Conservation (phyloP, 2,888 invertebrate species). For the Hyppa rectilinea region DNA sequence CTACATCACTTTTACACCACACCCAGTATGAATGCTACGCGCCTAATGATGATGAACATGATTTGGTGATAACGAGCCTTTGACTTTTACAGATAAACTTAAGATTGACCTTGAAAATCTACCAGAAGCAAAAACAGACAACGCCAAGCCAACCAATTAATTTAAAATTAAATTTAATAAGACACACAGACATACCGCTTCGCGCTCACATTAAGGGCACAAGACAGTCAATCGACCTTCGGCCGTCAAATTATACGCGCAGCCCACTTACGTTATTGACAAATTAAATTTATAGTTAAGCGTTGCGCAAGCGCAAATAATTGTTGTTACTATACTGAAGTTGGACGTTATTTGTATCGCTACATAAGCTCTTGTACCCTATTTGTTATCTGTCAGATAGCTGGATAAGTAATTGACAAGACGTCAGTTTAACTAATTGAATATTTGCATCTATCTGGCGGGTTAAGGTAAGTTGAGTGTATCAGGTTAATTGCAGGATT, state of each 20-base stretch:
- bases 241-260: slow-evolving; percentile 68
- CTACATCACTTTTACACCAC: background rate
- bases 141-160: slow-evolving; percentile 30
- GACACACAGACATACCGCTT: slow-evolving; percentile 39
- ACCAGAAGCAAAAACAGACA: slow-evolving; percentile 27
- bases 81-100: slow-evolving; percentile 9
- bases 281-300: slow-evolving; percentile 71
- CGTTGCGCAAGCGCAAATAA: slow-evolving; percentile 58
- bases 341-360: slow-evolving; percentile 52
- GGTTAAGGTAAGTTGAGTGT: slow-evolving; percentile 29
- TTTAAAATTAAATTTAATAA: slow-evolving; percentile 36
- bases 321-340: slow-evolving; percentile 56
- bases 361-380: slow-evolving; percentile 58
- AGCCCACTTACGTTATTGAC: slow-evolving; percentile 72
- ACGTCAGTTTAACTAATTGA: slow-evolving; percentile 57
- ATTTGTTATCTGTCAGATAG: slow-evolving; percentile 63
- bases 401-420: slow-evolving; percentile 61
- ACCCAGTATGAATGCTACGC: background rate
- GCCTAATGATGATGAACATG: slow-evolving; percentile 5
- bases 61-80: background rate
- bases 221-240: slow-evolving; percentile 69
- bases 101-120: slow-evolving; percentile 7
- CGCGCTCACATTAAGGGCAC: slow-evolving; percentile 55
- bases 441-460: slow-evolving; percentile 61
- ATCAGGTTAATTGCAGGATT: slow-evolving; percentile 47